phyloP scores from a whole-genome alignment of 2,888 invertebrate species.

The Melolontha melolontha region DNA sequence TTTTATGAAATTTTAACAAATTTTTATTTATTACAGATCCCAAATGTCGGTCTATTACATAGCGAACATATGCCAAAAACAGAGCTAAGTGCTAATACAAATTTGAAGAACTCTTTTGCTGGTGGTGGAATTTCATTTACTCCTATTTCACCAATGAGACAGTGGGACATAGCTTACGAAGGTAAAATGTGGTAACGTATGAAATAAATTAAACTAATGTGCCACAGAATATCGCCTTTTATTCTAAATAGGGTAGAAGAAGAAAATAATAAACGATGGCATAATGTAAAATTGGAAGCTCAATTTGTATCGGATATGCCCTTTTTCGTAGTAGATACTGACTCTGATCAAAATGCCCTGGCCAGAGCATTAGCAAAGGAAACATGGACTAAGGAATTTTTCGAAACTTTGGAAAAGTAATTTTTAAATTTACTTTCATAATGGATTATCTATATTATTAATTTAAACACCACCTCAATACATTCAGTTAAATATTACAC shows the following conservation, averaged over 20 bases:
- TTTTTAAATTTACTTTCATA: background rate
- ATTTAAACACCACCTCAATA: background rate
- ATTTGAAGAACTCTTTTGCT: slow-evolving; percentile 69
- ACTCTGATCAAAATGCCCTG: slow-evolving; percentile 74
- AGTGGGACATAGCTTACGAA: slow-evolving; percentile 77
- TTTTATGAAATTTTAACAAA: no score
- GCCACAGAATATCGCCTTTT: background rate
- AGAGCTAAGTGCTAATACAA: slow-evolving; percentile 67
- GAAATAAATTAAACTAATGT: background rate
- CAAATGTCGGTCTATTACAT: slow-evolving; percentile 76
- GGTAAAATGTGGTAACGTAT: slow-evolving; percentile 74
- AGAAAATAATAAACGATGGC: slow-evolving; percentile 32
- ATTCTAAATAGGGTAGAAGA: slow-evolving; percentile 24
- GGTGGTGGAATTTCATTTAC: slow-evolving; percentile 78
- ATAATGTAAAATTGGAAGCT: slow-evolving; percentile 71
- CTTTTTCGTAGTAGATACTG: slow-evolving; percentile 81
- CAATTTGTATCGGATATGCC: slow-evolving; percentile 73
- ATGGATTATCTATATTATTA: background rate
- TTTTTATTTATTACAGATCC: slow-evolving; percentile 66
- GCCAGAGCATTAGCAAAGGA: slow-evolving; percentile 82
- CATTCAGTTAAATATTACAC: background rate
- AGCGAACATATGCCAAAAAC: slow-evolving; percentile 80
- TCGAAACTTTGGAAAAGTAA: slow-evolving; percentile 74
- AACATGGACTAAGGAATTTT: slow-evolving; percentile 78
- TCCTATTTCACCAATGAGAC: slow-evolving; percentile 79